These are phyloP conservation scores for Drosophila tsacasi DNA, from an alignment of 1,140 invertebrate species.

Conservation along the genomic window DNA sequence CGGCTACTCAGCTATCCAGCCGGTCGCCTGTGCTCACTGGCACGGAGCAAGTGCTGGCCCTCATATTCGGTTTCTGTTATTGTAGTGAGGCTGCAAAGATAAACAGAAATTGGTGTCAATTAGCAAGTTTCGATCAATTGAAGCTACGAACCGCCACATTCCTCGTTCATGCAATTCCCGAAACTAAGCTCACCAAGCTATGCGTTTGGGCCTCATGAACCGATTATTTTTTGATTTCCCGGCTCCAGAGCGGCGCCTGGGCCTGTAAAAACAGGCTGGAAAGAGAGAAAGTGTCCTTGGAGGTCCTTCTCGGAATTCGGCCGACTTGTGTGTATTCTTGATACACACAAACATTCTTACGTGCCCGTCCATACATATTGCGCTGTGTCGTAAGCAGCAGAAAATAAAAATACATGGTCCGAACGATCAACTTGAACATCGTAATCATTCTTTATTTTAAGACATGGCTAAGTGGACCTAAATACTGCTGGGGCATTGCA, in stretches of 20 bases:
- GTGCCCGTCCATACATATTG: not conserved
- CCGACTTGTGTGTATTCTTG: not conserved
- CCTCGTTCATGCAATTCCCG: not conserved
- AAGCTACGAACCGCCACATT: not conserved
- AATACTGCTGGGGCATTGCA: slow-evolving; percentile 1
- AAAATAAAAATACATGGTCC: slow-evolving; percentile 9
- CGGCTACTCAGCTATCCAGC: slow-evolving; percentile 3
- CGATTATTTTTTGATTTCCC: not conserved
- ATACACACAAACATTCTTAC: not conserved
- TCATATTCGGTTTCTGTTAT: slow-evolving; percentile 17
- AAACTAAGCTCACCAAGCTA: not conserved
- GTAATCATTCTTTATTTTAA: slow-evolving; percentile 9
- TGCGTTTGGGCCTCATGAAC: not conserved
- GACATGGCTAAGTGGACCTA: not conserved
- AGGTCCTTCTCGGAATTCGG: slow-evolving; percentile 10
- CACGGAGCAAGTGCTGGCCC: slow-evolving; percentile 11
- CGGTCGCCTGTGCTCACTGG: slow-evolving; percentile 1
- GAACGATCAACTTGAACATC: slow-evolving; percentile 1
- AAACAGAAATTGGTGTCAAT: slow-evolving; percentile 60
- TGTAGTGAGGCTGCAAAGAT: slow-evolving; percentile 30
- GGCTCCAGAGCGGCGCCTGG: slow-evolving; percentile 19
- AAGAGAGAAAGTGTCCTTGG: slow-evolving; percentile 17
- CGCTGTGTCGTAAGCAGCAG: slow-evolving; percentile 3
- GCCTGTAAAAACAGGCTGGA: slow-evolving; percentile 25
- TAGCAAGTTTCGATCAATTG: slow-evolving; percentile 48